A percentile compares a stretch with the other conserved stretches of the same genome.
phyloP scores from a whole-genome alignment of 92 coral and sea anemone genomes.

The Muricea muricata region DNA sequence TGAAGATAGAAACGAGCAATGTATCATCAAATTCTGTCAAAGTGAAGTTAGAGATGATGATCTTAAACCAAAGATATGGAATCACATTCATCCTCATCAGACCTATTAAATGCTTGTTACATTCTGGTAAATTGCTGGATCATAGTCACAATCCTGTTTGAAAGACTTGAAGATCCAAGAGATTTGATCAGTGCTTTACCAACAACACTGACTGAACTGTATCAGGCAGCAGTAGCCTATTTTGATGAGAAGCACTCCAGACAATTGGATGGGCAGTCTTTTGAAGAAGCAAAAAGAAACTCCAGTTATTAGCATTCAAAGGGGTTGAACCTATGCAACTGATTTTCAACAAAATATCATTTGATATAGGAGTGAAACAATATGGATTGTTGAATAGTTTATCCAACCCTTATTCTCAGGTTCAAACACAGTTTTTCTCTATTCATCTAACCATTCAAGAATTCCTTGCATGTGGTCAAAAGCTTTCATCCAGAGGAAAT shows the following conservation, averaged over 20 bases:
- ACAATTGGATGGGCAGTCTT: neutral
- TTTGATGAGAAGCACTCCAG: neutral
- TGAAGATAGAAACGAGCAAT: conserved; percentile 41
- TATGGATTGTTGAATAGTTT: neutral
- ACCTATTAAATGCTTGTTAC: conserved; percentile 54
- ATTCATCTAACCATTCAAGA: conserved; percentile 8
- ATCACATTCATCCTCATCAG: conserved; percentile 23
- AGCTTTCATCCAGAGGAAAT: neutral
- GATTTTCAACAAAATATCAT: neutral
- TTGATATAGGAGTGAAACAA: neutral
- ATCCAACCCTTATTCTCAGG: neutral
- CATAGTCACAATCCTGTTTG: conserved; percentile 31
- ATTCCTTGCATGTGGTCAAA: conserved; percentile 3
- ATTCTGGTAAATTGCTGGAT: conserved; percentile 66
- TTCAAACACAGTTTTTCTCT: neutral
- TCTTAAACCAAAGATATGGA: conserved; percentile 21
- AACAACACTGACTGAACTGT: conserved; percentile 1
- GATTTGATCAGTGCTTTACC: neutral
- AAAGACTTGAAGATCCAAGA: neutral
- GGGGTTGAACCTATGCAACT: neutral
- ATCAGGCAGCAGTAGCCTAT: neutral
- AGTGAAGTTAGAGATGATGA: neutral
- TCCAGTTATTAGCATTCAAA: neutral
- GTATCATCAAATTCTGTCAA: conserved; percentile 29
- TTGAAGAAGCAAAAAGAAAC: neutral